Percentiles rank a stretch among this genome's conserved stretches.
phyloP scores from a whole-genome alignment of 2,797 vertebrate species.

The Galago senegalensis region DNA sequence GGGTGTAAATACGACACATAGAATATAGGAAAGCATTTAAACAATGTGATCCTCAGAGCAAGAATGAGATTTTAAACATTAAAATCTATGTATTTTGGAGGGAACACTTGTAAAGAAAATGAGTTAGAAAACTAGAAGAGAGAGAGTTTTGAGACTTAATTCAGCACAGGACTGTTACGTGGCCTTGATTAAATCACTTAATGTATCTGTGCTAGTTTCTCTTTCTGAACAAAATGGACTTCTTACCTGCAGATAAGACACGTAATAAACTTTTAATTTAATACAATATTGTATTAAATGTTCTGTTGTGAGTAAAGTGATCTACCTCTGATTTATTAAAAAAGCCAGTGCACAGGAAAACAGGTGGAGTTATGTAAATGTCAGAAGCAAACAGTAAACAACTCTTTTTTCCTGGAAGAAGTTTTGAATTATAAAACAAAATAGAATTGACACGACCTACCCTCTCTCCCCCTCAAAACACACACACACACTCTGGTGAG shows the following conservation, averaged over 20 bases:
- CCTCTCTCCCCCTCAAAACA: neutral
- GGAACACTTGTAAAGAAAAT: neutral
- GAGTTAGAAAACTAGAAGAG: neutral
- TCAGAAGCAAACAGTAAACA: neutral
- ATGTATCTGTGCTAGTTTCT: constrained; percentile 3
- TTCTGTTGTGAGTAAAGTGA: constrained; percentile 1
- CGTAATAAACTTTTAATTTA: neutral
- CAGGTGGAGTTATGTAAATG: neutral
- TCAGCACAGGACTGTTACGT: neutral
- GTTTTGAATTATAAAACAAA: constrained; percentile 53
- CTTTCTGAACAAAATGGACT: constrained; percentile 29
- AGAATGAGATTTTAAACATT: constrained; percentile 7
- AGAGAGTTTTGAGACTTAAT: neutral
- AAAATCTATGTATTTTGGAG: constrained; percentile 18
- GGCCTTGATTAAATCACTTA: constrained; percentile 43
- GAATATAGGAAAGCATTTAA: neutral
- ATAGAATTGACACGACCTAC: neutral
- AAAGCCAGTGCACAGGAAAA: neutral
- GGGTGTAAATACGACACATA: neutral
- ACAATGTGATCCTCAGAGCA: neutral
- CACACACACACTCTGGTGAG: neutral
- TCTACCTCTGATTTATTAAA: constrained; percentile 45
- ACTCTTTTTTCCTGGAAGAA: constrained; percentile 17
- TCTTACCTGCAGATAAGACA: neutral
- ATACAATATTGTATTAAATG: constrained; percentile 4